Evolutionary conservation across 2,888 invertebrate genomes (phyloP).

Genomic region (Spodoptera littoralis): DNA sequence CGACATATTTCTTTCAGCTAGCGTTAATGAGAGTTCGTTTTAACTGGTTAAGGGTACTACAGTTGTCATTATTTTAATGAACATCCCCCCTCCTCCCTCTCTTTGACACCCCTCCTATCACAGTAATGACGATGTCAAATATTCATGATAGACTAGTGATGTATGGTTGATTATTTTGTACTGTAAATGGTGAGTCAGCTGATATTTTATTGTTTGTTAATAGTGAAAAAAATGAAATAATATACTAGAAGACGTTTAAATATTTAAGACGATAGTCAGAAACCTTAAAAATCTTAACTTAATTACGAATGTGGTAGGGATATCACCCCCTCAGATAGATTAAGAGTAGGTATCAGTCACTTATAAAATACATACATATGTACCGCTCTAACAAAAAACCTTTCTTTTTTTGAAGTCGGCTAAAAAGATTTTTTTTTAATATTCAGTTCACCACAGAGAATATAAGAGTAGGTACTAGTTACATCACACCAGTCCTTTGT

Average conservation of each 20-base stretch:
- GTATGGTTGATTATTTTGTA: too few relatives aligned
- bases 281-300: too few relatives aligned
- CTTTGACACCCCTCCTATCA: constrained; percentile 44
- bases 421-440: neutral
- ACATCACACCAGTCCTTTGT: constrained; percentile 33
- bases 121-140: constrained; percentile 59
- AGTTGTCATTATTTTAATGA: constrained; percentile 68
- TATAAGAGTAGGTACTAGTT: constrained; percentile 3
- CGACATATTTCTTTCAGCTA: constrained; percentile 52
- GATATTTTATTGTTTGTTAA: too few relatives aligned
- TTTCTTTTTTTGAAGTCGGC: neutral
- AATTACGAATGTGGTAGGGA: too few relatives aligned
- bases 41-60: constrained; percentile 54
- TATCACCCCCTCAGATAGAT: too few relatives aligned
- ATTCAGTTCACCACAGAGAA: constrained; percentile 19
- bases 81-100: constrained; percentile 25
- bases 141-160: constrained; percentile 50
- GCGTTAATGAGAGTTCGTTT: constrained; percentile 53
- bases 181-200: too few relatives aligned
- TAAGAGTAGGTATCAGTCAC: too few relatives aligned
- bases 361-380: too few relatives aligned
- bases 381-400: neutral
- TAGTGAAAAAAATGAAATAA: too few relatives aligned
- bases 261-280: too few relatives aligned
- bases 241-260: too few relatives aligned